Evolutionary conservation across 2,888 invertebrate species (phyloP), one percentile per base, ranked within the genome.

Genomic region (Andrena bicolor): DNA sequence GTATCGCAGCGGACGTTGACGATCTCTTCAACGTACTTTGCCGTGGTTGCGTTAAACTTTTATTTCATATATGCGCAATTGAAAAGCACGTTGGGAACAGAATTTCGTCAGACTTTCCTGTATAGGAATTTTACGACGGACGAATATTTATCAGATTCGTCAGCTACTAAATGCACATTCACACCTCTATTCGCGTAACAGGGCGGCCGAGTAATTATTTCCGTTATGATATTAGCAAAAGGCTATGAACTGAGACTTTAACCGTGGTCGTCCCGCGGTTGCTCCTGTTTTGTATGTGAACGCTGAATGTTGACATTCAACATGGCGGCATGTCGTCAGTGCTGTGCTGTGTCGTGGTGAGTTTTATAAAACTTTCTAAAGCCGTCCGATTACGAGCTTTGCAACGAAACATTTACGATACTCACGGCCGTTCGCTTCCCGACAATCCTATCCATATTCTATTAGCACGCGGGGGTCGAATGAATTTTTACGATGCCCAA

Each of bases 301-400:
- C 76, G 87, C 92, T 90, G 91, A 92, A 94, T 95, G 95, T 96
- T 97, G 96, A 97, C 97, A 97, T 96, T 96, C 97, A 97, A 97
- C 97, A 97, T 97, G 97, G 97, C 97, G 97, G 97, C 97, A 97
- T 97, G 97, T 97, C 97, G 97, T 97, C 97, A 97, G 97, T 97
- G 97, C 97, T 97, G 96, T 97, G 97, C 97, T 97, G 97, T 97
- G 97, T 97, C 97, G 97, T 97, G 97, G 97, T 97, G 96, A 97
- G 97, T 97, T 95, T 95, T 94, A 93, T 92, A 93, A 93, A 92
- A 93, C 82, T 86, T 88, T 82, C 65, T 79, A 71, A 80, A 68
- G 72, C 53, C 71, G 65, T 65, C 73, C 35, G 60, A 84, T 88
- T 87, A 85, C 85, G 86, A 90, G 89, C 86, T 90, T 90, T 87